Percentiles rank a stretch among this genome's conserved stretches.
These are phyloP conservation scores for Luperina nickerlii DNA, from an alignment of 2,888 invertebrate genomes.

Conservation along the genomic window DNA sequence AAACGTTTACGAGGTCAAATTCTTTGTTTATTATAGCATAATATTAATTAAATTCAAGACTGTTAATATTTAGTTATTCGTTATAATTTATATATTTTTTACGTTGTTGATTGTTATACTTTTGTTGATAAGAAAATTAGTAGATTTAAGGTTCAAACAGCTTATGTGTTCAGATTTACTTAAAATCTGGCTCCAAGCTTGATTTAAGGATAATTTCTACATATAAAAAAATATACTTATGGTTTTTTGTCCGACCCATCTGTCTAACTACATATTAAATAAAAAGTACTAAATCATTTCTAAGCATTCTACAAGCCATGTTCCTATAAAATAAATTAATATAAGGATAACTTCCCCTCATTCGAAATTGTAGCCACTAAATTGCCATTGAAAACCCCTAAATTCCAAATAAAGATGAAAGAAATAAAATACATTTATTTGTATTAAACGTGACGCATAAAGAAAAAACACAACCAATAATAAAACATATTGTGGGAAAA, in stretches of 20 bases:
- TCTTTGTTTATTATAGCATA: conserved; percentile 14
- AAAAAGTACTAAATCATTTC: background rate
- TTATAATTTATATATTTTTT: background rate
- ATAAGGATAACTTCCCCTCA: background rate
- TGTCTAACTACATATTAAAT: background rate
- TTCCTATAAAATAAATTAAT: no score
- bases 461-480: no score
- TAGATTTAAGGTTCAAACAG: background rate
- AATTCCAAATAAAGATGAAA: background rate
- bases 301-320: background rate
- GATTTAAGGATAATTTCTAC: background rate
- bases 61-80: background rate
- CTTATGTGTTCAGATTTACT: background rate
- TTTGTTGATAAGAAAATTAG: background rate
- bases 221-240: background rate
- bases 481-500: background rate
- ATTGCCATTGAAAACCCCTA: background rate
- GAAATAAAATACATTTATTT: no score
- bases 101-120: background rate
- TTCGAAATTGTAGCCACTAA: background rate
- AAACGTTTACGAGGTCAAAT: conserved; percentile 31
- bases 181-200: background rate
- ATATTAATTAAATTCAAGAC: conserved; percentile 6
- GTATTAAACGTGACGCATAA: no score
- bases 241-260: background rate